Percentiles rank a stretch among this genome's conserved stretches.
Evolutionary conservation across 2,797 vertebrate species (phyloP).

Genomic region (Astyanax mexicanus): DNA sequence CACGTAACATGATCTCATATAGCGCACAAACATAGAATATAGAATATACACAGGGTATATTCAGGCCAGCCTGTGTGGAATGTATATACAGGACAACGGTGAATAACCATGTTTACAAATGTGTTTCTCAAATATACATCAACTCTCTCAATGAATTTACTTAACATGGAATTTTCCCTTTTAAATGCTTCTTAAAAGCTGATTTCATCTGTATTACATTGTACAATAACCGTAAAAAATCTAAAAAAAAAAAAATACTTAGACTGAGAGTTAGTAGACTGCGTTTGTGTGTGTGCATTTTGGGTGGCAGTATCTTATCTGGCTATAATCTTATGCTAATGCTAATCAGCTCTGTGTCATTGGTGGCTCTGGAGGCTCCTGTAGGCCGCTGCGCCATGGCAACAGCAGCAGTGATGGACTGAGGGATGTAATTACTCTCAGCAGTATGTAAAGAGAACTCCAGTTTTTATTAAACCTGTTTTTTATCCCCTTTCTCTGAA

Average conservation of each 20-base stretch:
- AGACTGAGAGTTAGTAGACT: no score
- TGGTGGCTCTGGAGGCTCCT: constrained; percentile 20
- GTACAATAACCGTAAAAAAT: background rate
- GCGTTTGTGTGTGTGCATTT: background rate
- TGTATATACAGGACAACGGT: no score
- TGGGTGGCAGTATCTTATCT: constrained; percentile 7
- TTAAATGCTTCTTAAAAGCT: background rate
- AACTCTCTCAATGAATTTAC: no score
- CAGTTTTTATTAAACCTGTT: background rate
- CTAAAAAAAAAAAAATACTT: background rate
- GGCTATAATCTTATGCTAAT: constrained; percentile 21
- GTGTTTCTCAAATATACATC: no score
- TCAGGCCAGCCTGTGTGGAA: no score
- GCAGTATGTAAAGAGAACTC: constrained; percentile 23
- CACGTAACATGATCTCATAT: no score
- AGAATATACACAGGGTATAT: no score
- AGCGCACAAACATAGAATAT: no score
- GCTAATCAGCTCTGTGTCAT: constrained; percentile 31
- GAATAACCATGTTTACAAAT: no score
- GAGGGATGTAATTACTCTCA: constrained; percentile 46
- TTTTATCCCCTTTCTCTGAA: background rate
- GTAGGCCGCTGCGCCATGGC: constrained; percentile 39
- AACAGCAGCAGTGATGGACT: constrained; percentile 41
- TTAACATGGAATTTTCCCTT: background rate
- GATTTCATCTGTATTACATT: background rate